Base-by-base conservation (phyloP, 2,113 vertebrate species). In the Campylomormyrus numenius region DNA sequence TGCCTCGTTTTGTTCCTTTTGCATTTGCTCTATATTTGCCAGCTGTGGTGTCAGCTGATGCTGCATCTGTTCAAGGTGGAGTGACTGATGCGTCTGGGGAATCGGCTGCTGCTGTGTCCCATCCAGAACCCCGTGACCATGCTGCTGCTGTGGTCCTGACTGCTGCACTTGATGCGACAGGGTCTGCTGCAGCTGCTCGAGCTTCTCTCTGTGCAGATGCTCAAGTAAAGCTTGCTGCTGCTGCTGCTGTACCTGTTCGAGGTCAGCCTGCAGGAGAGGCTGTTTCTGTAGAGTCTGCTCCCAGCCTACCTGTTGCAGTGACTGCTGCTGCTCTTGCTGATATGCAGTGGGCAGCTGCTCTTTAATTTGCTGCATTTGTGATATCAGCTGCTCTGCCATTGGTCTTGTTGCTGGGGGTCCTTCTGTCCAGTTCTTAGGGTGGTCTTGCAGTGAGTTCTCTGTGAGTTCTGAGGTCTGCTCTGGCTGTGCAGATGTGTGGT, bases 21-120 rank as follows among this genome's bases (percentile, higher is more conserved):
- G 86, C 35, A 50, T 50, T 3, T 90, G 90, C 27, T 87, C 84
- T 46, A 86, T 50, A 45, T 83, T 83, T 42, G 58, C 88, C 74
- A 93, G 94, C 66, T 95, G 94, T 48, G 95, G 93, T 88, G 58
- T 89, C 74, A 93, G 94, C 66, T 95, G 94, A 49, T 95, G 93
- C 90, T 92, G 93, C 50, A 91, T 24, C 56, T 88, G 85, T 52
- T 77, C 49, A 13, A 90, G 66, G 15, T 46, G 53, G 8, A 24
- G 11, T n/a, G 53, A 53, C 39, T 86, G 89, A 87, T 27, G 88
- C 70, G 92, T 66, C 10, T 94, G 93, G 24, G 91, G 62, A 1
- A 90, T 90, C 86, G 93, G 93, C 85, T 95, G 93, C 15, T 93
- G 93, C 84, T 93, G 92, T 21, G 88, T 95, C 94, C 0, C 93